Base-by-base conservation (phyloP, 2,888 invertebrate species). In the Tipula confusa region DNA sequence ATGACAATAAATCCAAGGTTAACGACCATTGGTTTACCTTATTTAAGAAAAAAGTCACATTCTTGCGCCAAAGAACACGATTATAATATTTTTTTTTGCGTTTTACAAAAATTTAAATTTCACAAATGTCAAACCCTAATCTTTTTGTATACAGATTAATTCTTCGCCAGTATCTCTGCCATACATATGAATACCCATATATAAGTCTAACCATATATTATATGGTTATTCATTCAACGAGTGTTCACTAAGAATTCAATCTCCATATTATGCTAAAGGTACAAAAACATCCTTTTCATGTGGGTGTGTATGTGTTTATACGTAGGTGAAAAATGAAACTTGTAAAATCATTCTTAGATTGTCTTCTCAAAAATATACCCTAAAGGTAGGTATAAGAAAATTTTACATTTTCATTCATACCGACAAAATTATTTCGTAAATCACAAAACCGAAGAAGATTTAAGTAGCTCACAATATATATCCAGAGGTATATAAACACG, bases 91-190 rank as follows among this genome's bases (percentile, higher is more conserved):
- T 64, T 64, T 64, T 64, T n/a, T n/a, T n/a, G 64, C 24, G 64
- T 64, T 64, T 64, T 13, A 64, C 64, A 64, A 64, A 64, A 64
- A 64, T 64, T 24, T 64, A 64, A 64, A 64, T 64, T 64, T 64
- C 1, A 2, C 18, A 64, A 64, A 24, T 64, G 64, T 64, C 64
- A 64, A 64, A 64, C 64, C 64, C 64, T 64, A 64, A 64, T 64
- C 64, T 24, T 64, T 64, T 24, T 24, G 24, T 64, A 64, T 38
- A 38, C 24, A 64, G 24, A 24, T 64, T 64, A 64, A 64, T 64
- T 64, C 24, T 11, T 2, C 64, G 24, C 64, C 11, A 24, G 24
- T 24, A 64, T 64, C 11, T 24, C 64, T 2, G n/a, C n/a, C n/a
- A n/a, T n/a, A n/a, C n/a, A n/a, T 11, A 24, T 9, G 24, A 7